Conservation (phyloP, 2,888 invertebrate species). For the Electrophaes corylata region DNA sequence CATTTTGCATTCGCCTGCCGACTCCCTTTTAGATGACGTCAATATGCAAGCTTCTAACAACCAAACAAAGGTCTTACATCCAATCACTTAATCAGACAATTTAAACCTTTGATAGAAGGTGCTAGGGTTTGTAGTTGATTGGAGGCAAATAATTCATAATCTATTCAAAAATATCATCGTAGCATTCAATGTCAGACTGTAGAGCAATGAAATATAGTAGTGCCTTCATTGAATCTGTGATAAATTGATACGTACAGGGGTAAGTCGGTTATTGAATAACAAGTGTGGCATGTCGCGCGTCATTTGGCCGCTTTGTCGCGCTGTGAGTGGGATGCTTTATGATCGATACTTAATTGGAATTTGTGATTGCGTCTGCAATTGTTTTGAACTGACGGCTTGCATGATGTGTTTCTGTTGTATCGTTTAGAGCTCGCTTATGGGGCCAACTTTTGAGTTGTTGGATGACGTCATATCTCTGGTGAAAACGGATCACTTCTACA, state of each 20-base stretch:
- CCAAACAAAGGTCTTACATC: slow-evolving; percentile 46
- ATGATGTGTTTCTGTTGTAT: neutral
- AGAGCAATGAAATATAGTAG: slow-evolving; percentile 80
- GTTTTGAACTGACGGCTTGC: neutral
- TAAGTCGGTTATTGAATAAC: slow-evolving; percentile 81
- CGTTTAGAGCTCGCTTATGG: too few species aligned
- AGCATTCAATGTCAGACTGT: slow-evolving; percentile 70
- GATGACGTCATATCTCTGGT: too few species aligned
- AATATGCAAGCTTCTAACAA: slow-evolving; percentile 68
- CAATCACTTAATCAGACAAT: slow-evolving; percentile 14
- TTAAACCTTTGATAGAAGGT: neutral
- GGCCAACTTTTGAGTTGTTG: too few species aligned
- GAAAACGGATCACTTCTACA: too few species aligned
- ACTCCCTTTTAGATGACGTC: slow-evolving; percentile 82
- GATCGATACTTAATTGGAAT: slow-evolving; percentile 39
- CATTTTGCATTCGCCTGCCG: slow-evolving; percentile 81
- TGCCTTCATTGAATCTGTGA: slow-evolving; percentile 82
- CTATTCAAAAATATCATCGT: slow-evolving; percentile 50
- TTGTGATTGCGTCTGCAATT: slow-evolving; percentile 34
- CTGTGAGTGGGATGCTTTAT: slow-evolving; percentile 26
- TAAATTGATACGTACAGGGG: slow-evolving; percentile 77
- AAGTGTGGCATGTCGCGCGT: slow-evolving; percentile 67
- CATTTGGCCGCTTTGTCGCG: slow-evolving; percentile 42
- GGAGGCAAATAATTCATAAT: slow-evolving; percentile 43
- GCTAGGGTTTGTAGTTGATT: slow-evolving; percentile 33